Evolutionary conservation across 1,140 invertebrate genomes (phyloP).

Genomic region (Microplitis demolitor): DNA sequence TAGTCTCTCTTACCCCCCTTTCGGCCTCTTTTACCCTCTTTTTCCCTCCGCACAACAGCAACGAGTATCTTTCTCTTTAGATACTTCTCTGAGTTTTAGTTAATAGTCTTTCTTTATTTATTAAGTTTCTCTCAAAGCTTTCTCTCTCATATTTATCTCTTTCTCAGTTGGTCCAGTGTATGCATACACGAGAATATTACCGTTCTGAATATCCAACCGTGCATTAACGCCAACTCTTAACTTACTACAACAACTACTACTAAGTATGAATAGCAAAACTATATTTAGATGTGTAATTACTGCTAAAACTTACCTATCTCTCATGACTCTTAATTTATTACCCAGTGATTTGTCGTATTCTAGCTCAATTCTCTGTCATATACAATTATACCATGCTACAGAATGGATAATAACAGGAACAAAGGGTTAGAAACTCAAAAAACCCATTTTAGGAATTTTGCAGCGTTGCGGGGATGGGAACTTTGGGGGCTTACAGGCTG

Average conservation of each 20-base stretch:
- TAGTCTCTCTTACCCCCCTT: too few relatives aligned
- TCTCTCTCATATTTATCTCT: too few relatives aligned
- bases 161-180: too few relatives aligned
- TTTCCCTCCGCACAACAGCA: too few relatives aligned
- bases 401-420: neutral
- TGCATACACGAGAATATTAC: constrained; percentile 52
- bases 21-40: too few relatives aligned
- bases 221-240: constrained; percentile 61
- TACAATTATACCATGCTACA: too few relatives aligned
- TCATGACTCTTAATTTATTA: constrained; percentile 40
- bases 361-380: neutral
- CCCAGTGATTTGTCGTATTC: constrained; percentile 9
- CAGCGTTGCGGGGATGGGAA: neutral
- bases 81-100: too few relatives aligned
- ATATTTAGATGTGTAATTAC: constrained; percentile 62
- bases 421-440: neutral
- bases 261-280: constrained; percentile 28
- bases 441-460: neutral
- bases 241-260: neutral
- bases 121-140: too few relatives aligned
- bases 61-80: too few relatives aligned
- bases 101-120: too few relatives aligned
- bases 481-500: too few relatives aligned
- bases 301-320: constrained; percentile 49
- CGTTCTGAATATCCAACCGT: constrained; percentile 61